These are phyloP conservation scores for Hoplodrina ambigua DNA, from an alignment of 2,888 invertebrate genomes.

Conservation along the genomic window DNA sequence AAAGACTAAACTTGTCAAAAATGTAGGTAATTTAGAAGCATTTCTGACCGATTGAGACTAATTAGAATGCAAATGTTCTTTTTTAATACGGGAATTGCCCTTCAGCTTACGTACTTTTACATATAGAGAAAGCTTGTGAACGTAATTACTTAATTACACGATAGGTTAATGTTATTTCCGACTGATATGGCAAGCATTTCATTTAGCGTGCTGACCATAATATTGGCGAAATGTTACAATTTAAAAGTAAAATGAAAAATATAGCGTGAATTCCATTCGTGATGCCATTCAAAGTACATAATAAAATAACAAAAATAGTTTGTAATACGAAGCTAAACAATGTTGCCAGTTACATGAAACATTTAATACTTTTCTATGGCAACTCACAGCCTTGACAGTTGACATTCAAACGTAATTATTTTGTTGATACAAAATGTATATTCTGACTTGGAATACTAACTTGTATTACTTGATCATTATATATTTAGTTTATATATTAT, in stretches of 20 bases:
- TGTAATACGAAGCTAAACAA: constrained; percentile 30
- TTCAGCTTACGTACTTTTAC: not conserved
- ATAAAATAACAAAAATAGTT: constrained; percentile 38
- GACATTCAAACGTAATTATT: constrained; percentile 28
- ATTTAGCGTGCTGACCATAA: not conserved
- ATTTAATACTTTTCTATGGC: constrained; percentile 9
- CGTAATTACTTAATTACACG: not conserved
- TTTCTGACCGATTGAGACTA: too few species aligned
- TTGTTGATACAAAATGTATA: constrained; percentile 38
- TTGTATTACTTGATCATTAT: constrained; percentile 42
- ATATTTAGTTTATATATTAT: constrained; percentile 41
- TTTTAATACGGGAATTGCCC: too few species aligned
- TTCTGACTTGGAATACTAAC: constrained; percentile 40
- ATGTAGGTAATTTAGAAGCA: too few species aligned
- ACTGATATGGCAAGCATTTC: not conserved
- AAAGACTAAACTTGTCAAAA: too few species aligned
- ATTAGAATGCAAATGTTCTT: too few species aligned
- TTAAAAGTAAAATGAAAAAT: constrained; percentile 6
- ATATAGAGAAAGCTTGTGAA: not conserved
- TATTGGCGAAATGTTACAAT: constrained; percentile 22
- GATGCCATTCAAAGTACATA: constrained; percentile 7
- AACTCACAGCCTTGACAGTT: constrained; percentile 34
- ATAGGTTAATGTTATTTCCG: constrained; percentile 12
- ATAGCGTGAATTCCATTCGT: constrained; percentile 11
- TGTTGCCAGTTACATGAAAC: constrained; percentile 8